Conservation (phyloP, 1,140 invertebrate genomes). For the Melipona quadrifasciata region DNA sequence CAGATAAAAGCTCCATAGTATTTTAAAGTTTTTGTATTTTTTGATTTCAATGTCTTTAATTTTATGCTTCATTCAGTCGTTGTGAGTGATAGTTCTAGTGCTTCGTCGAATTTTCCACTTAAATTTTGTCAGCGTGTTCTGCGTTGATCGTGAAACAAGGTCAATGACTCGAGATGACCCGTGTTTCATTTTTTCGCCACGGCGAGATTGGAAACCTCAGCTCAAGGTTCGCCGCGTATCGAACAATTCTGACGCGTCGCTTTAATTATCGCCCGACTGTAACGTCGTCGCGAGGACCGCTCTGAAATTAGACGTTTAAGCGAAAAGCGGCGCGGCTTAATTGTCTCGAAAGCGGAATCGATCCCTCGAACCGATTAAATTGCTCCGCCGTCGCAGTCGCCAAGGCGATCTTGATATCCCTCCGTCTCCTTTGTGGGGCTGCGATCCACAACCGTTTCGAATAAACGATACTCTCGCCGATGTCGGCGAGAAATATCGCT, state of each 20-base stretch:
- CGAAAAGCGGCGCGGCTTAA: slow-evolving; percentile 33
- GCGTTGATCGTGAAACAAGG: slow-evolving; percentile 7
- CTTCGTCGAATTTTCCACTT: neutral
- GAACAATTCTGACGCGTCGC: slow-evolving; percentile 21
- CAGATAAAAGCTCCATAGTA: too few species aligned
- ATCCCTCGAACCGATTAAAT: slow-evolving; percentile 34
- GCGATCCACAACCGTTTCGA: neutral
- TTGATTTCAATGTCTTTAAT: too few species aligned
- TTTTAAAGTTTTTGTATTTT: too few species aligned
- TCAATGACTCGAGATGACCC: neutral
- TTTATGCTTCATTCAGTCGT: too few species aligned
- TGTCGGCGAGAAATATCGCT: neutral
- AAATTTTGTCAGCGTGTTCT: neutral
- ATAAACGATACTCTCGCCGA: neutral
- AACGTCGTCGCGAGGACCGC: neutral
- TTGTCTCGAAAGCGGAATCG: slow-evolving; percentile 36
- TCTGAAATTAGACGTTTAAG: slow-evolving; percentile 43
- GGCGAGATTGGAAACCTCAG: slow-evolving; percentile 13
- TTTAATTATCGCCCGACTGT: slow-evolving; percentile 38
- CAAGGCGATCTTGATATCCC: slow-evolving; percentile 8
- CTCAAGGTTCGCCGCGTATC: neutral
- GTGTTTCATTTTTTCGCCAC: neutral
- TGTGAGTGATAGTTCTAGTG: too few species aligned
- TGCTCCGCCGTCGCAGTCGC: neutral
- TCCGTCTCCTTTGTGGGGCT: slow-evolving; percentile 5